These are phyloP conservation scores for Chionomys nivalis DNA, from an alignment of 2,113 vertebrate species.

Conservation along the genomic window DNA sequence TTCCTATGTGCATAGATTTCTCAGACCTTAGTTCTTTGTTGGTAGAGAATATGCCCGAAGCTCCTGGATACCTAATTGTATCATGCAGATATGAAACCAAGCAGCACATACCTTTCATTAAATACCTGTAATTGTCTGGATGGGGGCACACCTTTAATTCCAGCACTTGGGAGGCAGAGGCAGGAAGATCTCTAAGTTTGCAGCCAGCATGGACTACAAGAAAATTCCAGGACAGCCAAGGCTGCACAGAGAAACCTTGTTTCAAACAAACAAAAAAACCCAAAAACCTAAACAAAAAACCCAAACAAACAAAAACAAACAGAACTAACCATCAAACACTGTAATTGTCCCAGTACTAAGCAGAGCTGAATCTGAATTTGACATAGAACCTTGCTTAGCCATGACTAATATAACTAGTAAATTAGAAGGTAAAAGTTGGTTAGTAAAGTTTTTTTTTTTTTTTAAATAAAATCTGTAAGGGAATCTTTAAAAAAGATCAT, in stretches of 20 bases:
- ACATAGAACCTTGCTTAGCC: background rate
- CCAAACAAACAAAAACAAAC: background rate
- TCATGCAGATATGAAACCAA: background rate
- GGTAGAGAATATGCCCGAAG: background rate
- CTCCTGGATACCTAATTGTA: background rate
- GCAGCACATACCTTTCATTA: background rate
- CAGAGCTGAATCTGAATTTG: constrained; percentile 25
- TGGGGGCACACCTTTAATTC: background rate
- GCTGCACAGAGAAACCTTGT: background rate
- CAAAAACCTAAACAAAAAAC: background rate
- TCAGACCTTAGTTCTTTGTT: background rate
- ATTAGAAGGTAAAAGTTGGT: constrained; percentile 15
- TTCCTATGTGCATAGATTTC: background rate
- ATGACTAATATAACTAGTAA: constrained; percentile 59
- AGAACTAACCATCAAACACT: background rate
- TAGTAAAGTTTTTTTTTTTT: constrained; percentile 17
- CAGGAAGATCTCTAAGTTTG: background rate
- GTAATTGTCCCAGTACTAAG: background rate
- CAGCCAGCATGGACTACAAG: background rate
- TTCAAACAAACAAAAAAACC: background rate
- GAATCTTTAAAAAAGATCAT: constrained; percentile 23
- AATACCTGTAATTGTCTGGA: background rate
- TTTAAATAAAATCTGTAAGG: constrained; percentile 10
- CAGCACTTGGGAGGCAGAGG: background rate
- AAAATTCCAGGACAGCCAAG: background rate